A percentile compares a stretch with the other conserved stretches of the same genome.
phyloP scores from a whole-genome alignment of 2,797 vertebrate genomes.

The Erethizon dorsatum region DNA sequence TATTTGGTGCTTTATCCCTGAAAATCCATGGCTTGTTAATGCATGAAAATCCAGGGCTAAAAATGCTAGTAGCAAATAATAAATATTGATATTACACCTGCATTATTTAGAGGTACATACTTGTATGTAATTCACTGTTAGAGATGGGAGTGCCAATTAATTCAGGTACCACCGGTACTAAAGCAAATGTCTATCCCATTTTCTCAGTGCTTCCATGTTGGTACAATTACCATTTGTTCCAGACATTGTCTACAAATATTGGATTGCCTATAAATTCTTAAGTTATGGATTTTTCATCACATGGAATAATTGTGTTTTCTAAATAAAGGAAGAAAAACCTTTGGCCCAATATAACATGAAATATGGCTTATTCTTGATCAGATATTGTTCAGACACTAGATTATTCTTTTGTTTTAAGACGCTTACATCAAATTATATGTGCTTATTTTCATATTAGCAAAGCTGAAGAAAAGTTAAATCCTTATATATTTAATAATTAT shows the following conservation, averaged over 20 bases:
- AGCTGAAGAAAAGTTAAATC: neutral
- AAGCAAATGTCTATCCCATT: neutral
- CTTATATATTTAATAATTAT: neutral
- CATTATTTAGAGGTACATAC: neutral
- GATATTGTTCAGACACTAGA: neutral
- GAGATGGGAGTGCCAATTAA: neutral
- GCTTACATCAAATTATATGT: neutral
- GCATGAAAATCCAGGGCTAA: neutral
- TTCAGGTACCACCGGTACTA: neutral
- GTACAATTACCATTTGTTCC: neutral
- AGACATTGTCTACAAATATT: neutral
- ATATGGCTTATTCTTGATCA: neutral
- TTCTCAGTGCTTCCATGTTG: neutral
- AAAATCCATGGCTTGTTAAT: neutral
- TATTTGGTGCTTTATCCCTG: neutral
- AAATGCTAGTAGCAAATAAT: neutral
- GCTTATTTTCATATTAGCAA: neutral
- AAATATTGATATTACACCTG: neutral
- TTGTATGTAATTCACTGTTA: neutral
- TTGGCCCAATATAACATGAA: neutral
- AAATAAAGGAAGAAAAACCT: constrained; percentile 4
- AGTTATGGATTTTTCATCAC: neutral
- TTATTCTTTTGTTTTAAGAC: neutral
- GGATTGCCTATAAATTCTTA: neutral
- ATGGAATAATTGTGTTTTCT: neutral